Percentiles rank a stretch among this genome's conserved stretches.
phyloP scores from a whole-genome alignment of 2,797 vertebrate genomes.

The Pipistrellus kuhlii region DNA sequence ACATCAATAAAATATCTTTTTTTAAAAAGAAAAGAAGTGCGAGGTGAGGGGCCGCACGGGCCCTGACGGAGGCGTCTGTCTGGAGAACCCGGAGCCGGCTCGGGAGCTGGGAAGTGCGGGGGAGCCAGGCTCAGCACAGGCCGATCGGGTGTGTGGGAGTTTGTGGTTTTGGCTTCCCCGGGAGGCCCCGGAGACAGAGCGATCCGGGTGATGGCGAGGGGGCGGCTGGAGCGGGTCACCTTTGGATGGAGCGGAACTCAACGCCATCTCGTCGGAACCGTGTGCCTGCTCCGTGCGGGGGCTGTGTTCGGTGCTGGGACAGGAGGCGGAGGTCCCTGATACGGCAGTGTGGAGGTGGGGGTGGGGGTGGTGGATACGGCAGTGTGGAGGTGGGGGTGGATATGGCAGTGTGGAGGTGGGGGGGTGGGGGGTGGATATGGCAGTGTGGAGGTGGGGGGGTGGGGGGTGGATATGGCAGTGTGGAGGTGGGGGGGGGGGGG shows the following conservation, averaged over 20 bases:
- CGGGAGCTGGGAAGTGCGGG: background rate
- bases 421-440: no score
- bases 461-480: no score
- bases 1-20: no score
- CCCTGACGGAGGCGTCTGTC: background rate
- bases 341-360: rapidly evolving
- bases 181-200: background rate
- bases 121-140: background rate
- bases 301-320: background rate
- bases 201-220: background rate
- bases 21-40: no score
- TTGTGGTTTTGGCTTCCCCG: background rate
- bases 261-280: rapidly evolving
- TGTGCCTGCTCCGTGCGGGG: background rate
- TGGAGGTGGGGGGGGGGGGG: no score
- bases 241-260: background rate
- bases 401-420: no score
- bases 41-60: no score
- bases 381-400: no score
- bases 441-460: no score
- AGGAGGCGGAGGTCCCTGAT: rapidly evolving
- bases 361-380: no score
- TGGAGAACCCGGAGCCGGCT: background rate
- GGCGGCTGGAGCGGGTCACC: background rate
- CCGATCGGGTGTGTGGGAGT: background rate